Evolutionary conservation across 2,888 invertebrate genomes (phyloP).

Genomic region (Lithodes maja): DNA sequence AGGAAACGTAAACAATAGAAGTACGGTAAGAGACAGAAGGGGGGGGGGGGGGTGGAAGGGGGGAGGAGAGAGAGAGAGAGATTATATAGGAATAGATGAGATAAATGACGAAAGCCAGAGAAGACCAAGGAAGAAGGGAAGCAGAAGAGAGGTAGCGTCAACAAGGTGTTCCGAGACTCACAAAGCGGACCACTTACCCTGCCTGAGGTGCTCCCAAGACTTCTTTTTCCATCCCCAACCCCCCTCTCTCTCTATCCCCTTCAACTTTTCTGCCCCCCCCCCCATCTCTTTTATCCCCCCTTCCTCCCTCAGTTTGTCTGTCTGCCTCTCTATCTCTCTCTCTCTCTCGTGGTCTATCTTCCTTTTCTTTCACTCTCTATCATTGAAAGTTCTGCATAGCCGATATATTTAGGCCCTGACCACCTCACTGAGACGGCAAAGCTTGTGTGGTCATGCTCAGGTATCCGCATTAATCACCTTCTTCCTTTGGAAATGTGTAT

Average conservation of each 20-base stretch:
- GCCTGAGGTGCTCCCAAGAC: background rate
- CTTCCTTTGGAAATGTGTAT: too few relatives aligned
- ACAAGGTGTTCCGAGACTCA: background rate
- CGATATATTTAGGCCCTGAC: too few relatives aligned
- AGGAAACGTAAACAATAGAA: slow-evolving; percentile 1
- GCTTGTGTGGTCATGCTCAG: too few relatives aligned
- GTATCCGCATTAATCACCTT: too few relatives aligned
- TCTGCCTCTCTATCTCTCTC: background rate
- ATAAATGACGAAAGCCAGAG: background rate
- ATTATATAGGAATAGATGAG: too few relatives aligned
- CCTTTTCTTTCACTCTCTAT: background rate
- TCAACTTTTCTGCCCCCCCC: background rate
- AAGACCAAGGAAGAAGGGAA: background rate
- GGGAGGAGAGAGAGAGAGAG: background rate
- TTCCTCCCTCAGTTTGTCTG: background rate
- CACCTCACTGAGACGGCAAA: too few relatives aligned
- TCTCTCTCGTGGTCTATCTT: background rate
- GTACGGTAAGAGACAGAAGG: background rate
- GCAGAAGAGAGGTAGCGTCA: background rate
- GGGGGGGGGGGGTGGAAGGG: background rate
- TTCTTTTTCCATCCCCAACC: background rate
- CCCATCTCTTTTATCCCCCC: background rate
- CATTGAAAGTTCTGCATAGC: too few relatives aligned
- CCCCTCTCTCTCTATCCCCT: background rate
- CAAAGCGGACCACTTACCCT: background rate